phyloP scores from a whole-genome alignment of 1,140 invertebrate species.

The Drosophila subpulchrella region DNA sequence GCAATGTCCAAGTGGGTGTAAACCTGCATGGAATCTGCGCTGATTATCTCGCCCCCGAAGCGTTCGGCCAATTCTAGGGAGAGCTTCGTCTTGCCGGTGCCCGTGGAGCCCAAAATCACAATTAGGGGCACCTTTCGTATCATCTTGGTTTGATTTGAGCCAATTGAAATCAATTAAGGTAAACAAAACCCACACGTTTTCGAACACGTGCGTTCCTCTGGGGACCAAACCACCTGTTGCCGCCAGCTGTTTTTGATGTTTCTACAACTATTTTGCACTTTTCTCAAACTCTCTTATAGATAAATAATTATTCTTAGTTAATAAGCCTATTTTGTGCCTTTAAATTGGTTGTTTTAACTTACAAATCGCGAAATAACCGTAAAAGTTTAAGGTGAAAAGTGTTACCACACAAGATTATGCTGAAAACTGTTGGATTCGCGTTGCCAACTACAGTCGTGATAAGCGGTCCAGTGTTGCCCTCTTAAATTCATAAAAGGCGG shows the following conservation, averaged over 20 bases:
- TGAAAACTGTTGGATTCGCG: background rate
- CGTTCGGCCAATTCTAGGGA: conserved; percentile 94
- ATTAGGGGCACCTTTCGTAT: conserved; percentile 89
- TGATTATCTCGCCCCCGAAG: conserved; percentile 98
- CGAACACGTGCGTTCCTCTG: conserved; percentile 28
- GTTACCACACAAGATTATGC: background rate
- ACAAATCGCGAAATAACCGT: conserved; percentile 16
- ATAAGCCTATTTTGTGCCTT: background rate
- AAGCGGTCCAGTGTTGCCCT: background rate
- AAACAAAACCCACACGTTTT: conserved; percentile 13
- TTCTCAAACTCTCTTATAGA: background rate
- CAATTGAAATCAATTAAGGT: conserved; percentile 25
- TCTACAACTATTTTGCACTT: background rate
- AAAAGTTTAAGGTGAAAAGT: background rate
- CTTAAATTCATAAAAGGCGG: background rate
- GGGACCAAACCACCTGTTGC: conserved; percentile 59
- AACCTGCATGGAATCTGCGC: conserved; percentile 99
- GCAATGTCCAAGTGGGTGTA: conserved; percentile 97
- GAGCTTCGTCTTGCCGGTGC: conserved; percentile 98
- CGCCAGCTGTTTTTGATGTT: background rate
- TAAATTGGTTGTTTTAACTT: conserved; percentile 18
- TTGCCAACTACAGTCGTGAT: background rate
- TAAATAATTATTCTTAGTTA: background rate
- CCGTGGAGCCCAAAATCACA: conserved; percentile 97
- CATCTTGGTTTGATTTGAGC: conserved; percentile 55